A percentile compares a stretch with the other conserved stretches of the same genome.
Evolutionary conservation across 1,140 invertebrate species (phyloP).

Genomic region (Drosophila insularis): DNA sequence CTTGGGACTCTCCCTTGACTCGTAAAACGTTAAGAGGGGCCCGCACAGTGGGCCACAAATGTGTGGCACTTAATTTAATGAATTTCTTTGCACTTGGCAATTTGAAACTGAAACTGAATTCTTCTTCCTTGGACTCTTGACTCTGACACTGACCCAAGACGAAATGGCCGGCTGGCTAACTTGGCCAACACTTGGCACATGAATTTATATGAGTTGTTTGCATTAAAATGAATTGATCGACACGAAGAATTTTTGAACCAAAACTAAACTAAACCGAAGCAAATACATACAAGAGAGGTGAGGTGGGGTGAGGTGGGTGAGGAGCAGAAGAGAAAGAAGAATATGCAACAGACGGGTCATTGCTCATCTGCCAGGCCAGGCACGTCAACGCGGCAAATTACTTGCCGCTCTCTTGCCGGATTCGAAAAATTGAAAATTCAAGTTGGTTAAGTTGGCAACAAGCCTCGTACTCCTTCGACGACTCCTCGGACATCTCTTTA

Average conservation of each 20-base stretch:
- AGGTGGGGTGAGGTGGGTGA: neutral
- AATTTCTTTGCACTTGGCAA: slow-evolving; percentile 77
- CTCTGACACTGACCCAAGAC: neutral
- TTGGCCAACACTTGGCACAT: slow-evolving; percentile 61
- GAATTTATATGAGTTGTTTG: slow-evolving; percentile 81
- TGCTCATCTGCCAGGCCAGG: slow-evolving; percentile 78
- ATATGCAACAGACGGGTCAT: slow-evolving; percentile 49
- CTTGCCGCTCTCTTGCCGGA: slow-evolving; percentile 67
- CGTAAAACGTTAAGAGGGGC: slow-evolving; percentile 25
- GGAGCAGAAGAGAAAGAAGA: neutral
- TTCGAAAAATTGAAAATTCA: slow-evolving; percentile 78
- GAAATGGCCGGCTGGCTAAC: slow-evolving; percentile 15
- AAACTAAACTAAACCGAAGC: neutral
- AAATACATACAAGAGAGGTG: neutral
- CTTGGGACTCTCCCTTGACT: too few species aligned
- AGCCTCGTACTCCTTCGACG: slow-evolving; percentile 22
- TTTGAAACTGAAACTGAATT: slow-evolving; percentile 13
- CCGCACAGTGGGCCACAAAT: slow-evolving; percentile 75
- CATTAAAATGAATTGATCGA: slow-evolving; percentile 80
- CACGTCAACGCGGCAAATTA: slow-evolving; percentile 80
- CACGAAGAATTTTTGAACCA: slow-evolving; percentile 50
- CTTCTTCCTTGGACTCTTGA: too few species aligned
- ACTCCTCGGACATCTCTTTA: too few species aligned
- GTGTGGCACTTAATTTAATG: slow-evolving; percentile 80
- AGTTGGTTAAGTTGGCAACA: slow-evolving; percentile 77